Conservation (phyloP, 53 echinoderm and acorn worm genomes). For the Arbacia lixula region DNA sequence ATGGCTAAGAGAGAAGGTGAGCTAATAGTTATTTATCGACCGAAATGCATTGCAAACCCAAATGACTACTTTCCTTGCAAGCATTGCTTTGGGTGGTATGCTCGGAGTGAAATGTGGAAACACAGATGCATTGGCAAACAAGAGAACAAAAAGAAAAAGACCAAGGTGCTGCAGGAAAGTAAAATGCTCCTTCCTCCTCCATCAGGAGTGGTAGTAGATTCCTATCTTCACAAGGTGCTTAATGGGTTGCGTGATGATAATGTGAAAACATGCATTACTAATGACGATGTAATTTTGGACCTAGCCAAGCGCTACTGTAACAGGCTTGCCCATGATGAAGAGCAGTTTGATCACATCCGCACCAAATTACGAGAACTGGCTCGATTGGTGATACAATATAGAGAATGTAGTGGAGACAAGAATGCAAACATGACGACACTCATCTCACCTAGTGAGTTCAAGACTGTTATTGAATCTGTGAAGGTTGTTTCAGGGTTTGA, state of each 20-base stretch:
- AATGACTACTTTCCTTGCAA: conserved; percentile 52
- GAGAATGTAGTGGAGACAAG: conserved; percentile 3
- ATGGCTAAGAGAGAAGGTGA: conserved; percentile 48
- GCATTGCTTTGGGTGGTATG: conserved; percentile 54
- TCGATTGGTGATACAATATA: conserved; percentile 5
- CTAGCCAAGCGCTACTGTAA: not conserved
- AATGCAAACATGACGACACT: conserved; percentile 16
- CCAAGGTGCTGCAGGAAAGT: conserved; percentile 1
- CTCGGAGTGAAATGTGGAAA: conserved; percentile 59
- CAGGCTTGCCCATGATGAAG: conserved; percentile 9
- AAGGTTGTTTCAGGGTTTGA: conserved; percentile 21
- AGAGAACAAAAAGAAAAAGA: not conserved
- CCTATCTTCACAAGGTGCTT: conserved; percentile 9
- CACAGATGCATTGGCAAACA: conserved; percentile 45
- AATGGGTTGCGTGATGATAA: conserved; percentile 6
- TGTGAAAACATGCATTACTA: not conserved
- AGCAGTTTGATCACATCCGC: conserved; percentile 15
- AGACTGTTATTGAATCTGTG: conserved; percentile 25
- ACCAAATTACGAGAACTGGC: not conserved
- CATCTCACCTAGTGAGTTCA: conserved; percentile 20
- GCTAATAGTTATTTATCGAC: conserved; percentile 55
- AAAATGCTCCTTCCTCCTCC: conserved; percentile 1
- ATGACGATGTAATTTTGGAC: not conserved
- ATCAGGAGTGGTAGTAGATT: not conserved
- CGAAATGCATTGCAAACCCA: conserved; percentile 5